Evolutionary conservation across 2,797 vertebrate genomes (phyloP), one percentile per base, ranked within the genome.

Genomic region (Crax fasciolata): DNA sequence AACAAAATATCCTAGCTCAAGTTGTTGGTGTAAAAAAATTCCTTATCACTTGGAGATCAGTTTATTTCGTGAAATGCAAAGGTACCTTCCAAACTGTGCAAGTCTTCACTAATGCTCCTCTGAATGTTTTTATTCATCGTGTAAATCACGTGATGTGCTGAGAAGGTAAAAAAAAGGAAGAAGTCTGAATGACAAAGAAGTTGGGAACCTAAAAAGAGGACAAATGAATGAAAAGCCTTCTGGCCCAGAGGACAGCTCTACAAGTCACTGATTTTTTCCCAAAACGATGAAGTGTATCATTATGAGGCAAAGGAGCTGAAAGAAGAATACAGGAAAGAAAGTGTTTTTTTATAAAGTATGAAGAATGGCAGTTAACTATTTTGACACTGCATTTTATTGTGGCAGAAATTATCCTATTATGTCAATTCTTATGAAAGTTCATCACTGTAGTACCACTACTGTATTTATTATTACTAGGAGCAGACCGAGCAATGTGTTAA

Each of bases 341-440:
- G 49, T 66, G 61, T 32, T 1, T 2, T 81, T 95, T 70, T 85
- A 58, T 52, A 74, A 84, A 73, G n/a, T 76, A 83, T 63, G 41
- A 90, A 59, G 67, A 62, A 72, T 78, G 71, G 18, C 87, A 89
- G 38, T 62, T 90, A 74, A 65, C 35, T 78, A 62, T 89, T 90
- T 93, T 93, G 55, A 80, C 59, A 68, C 55, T 59, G 32, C 23
- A 10, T 84, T 94, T 75, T 82, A 57, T 71, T 85, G 63, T 18
- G 58, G 28, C 9, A 63, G 63, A 84, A 84, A 66, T 89, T 65
- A 57, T 84, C 41, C 32, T 43, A 20, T 46, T 89, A 65, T 7
- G 4, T 32, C 3, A 18, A 54, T 88, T 4, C 17, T 74, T 71
- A 18, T 0, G 3, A 52, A 75, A 39, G 24, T 44, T 78, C 67